Base-by-base conservation (phyloP, 2,113 vertebrate genomes). In the Sminthopsis crassicaudata region DNA sequence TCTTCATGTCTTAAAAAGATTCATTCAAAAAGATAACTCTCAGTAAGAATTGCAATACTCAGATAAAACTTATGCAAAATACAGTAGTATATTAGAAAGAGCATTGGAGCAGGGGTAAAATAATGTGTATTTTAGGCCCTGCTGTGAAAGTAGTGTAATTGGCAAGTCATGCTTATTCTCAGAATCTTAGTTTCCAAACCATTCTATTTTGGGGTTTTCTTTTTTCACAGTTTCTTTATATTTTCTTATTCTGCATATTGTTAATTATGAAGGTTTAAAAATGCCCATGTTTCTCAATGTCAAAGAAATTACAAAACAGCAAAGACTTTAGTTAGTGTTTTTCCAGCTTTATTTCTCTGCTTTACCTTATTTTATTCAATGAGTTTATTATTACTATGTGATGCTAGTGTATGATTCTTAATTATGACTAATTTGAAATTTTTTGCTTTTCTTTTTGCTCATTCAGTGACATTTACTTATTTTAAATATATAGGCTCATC, bases 371-470 rank as follows among this genome's bases (percentile, higher is more conserved):
- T 84, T 76, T 19, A 42, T 76, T 84, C 6, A 0, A 22, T 84
- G 16, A 11, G n/a, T 42, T 84, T 84, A 42, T 84, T 14, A 84
- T 84, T 42, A n/a, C 14, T 84, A 42, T 84, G 36, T 84, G 36
- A n/a, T 42, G n/a, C 36, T 42, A 53, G 25, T 93, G 8, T 57
- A 46, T 91, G 19, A 88, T 30, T 92, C 90, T 46, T 93, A 19
- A 60, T 50, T 11, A 55, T 84, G 42, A 89, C 3, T 50, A 60
- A 48, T 91, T 19, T 36, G 36, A n/a, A 76, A n/a, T 22, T 22
- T 22, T 76, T 84, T 84, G 2, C 67, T 84, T 84, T 53, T 95
- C n/a, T 57, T 76, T 92, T 46, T 95, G 46, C 54, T 95, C 50
- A 54, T 53, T 0, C 92, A 53, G 7, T 52, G 2, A 93, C 53